Base-by-base conservation (phyloP, 2,888 invertebrate species). In the Ganaspis brasiliensis region DNA sequence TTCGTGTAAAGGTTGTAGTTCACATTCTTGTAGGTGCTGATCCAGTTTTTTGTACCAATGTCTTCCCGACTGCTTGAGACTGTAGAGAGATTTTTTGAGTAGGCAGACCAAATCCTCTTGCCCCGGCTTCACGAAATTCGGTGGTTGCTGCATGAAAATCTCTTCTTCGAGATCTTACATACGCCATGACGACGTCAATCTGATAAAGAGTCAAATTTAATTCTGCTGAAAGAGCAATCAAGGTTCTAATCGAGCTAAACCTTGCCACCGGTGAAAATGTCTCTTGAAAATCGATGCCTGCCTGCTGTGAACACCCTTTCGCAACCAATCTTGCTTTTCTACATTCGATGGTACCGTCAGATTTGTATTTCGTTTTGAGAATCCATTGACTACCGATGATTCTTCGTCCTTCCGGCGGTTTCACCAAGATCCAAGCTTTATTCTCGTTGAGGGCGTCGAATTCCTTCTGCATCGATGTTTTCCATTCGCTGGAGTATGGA, bases 321-420 rank as follows among this genome's bases (percentile, higher is more conserved):
- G 87, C 86, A 1, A 87, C 87, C 1, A 88, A 56, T 35, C 87
- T 37, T 8, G 87, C 87, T 76, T 86, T 87, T 26, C 76, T 67
- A 49, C 79, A 14, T 9, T 45, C 45, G 14, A 45, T 9, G 1
- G 12, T 6, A 14, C 31, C 31, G 31, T 31, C 31, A 31, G 31
- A 2, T 31, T 31, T 31, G 6, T 31, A 31, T 31, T 31, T 31
- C 2, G 31, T 31, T 31, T 31, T 31, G 31, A 45, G 45, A n/a
- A 78, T 52, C 77, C 75, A 78, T 52, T 26, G 35, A 37, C 72
- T 72, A 3, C 61, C 74, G 5, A 75, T 57, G 1, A 75, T 72
- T n/a, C 59, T 78, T 5, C 19, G n/a, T 10, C 35, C 12, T 35
- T 57, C 21, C 8, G 61, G 77, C 12, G 49, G 40, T 31, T 74